Base-by-base conservation (phyloP, 2,888 invertebrate genomes). In the Chymomyza amoena region DNA sequence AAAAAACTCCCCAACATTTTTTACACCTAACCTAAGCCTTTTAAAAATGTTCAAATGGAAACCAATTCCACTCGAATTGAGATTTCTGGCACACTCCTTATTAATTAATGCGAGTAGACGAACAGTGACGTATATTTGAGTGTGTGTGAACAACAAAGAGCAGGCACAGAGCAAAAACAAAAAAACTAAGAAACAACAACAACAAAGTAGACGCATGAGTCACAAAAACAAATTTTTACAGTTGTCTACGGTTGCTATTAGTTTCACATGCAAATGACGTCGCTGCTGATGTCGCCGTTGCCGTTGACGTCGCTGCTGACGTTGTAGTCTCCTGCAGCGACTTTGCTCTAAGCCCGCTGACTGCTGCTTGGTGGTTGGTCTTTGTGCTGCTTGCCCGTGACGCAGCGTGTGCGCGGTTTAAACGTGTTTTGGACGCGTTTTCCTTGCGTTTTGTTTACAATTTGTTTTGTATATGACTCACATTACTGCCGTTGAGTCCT, bases 271-370 rank as follows among this genome's bases (percentile, higher is more conserved):
- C 52, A 54, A 54, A 54, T 54, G 52, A 16, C 39, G 28, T n/a
- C 50, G 25, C 18, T 52, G 54, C 62, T 28, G 51, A 32, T 45
- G 60, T 50, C 18, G n/a, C 60, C 39, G 36, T 61, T 67, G 36
- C 28, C 63, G 28, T 61, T 61, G 36, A 50, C 63, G 28, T 52
- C 16, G 50, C 57, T 68, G 50, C 16, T 59, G 65, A 28, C 39
- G 15, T 36, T n/a, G 16, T 54, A 18, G 81, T 73, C 86, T 82
- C 86, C 86, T 85, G 82, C 81, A 80, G 84, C 64, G 82, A 54
- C 54, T n/a, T 18, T 16, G 16, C 6, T 32, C 2, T 7, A 32
- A 32, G 6, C 4, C 7, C 32, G 6, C 7, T 32, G 54, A 1
- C 54, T 52, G 54, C 20, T 18, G 54, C 20, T 18, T 54, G 20